These are phyloP conservation scores for Jaculus jaculus DNA, from an alignment of 2,113 vertebrate genomes.

Conservation along the genomic window DNA sequence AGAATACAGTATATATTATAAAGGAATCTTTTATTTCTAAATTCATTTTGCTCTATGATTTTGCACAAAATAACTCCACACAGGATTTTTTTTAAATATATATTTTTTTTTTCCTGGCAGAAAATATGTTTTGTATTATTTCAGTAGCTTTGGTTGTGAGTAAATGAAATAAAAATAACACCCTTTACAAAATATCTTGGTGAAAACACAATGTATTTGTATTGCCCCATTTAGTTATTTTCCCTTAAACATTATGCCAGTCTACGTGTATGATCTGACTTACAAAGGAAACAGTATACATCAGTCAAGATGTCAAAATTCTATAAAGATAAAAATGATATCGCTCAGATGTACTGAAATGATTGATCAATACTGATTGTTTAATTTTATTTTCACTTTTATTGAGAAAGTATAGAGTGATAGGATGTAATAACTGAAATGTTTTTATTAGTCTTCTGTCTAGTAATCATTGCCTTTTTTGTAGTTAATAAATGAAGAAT, in stretches of 20 bases:
- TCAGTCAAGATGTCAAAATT: conserved; percentile 3
- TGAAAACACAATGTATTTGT: conserved; percentile 6
- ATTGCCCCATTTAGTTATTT: conserved; percentile 6
- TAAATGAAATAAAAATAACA: conserved; percentile 30
- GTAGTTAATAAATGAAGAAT: background rate
- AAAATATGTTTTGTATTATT: conserved; percentile 16
- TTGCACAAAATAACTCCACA: conserved; percentile 29
- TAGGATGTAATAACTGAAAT: background rate
- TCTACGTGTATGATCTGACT: background rate
- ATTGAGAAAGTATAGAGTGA: background rate
- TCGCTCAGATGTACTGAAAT: background rate
- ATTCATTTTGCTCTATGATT: conserved; percentile 45
- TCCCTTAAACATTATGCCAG: background rate
- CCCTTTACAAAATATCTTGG: background rate
- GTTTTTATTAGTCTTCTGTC: background rate
- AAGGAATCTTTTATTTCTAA: conserved; percentile 17
- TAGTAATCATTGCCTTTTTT: background rate
- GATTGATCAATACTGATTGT: background rate
- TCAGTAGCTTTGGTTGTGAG: background rate
- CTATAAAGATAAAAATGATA: background rate
- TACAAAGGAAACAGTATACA: background rate
- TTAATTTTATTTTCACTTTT: background rate
- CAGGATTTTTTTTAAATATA: background rate
- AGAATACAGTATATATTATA: background rate
- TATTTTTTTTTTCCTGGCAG: background rate